Evolutionary conservation across 1,140 invertebrate species (phyloP).

Genomic region (Leptoteleia sp.): DNA sequence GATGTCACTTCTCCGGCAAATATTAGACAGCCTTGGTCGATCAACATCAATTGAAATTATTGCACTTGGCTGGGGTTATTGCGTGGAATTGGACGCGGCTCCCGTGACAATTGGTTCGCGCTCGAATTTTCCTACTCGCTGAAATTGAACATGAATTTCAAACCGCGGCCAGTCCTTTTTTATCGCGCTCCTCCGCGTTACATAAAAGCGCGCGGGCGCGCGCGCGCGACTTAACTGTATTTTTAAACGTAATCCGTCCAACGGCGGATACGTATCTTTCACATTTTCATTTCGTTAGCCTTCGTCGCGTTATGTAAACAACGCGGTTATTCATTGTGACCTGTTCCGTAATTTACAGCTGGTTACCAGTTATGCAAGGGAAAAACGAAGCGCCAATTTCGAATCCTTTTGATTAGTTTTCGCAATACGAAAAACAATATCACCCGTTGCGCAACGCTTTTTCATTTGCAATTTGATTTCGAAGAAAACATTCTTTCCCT

Average conservation of each 20-base stretch:
- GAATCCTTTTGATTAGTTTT: constrained; percentile 28
- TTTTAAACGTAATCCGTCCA: constrained; percentile 35
- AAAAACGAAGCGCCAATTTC: constrained; percentile 38
- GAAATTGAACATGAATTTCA: too few relatives aligned
- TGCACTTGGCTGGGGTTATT: constrained; percentile 39
- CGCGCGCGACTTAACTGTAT: constrained; percentile 15
- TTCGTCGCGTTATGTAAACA: constrained; percentile 44
- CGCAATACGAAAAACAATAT: constrained; percentile 3
- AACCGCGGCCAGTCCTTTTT: neutral
- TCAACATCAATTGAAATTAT: constrained; percentile 36
- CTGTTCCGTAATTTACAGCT: constrained; percentile 33
- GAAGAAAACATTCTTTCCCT: too few relatives aligned
- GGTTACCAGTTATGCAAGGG: constrained; percentile 40
- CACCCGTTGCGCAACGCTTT: constrained; percentile 2
- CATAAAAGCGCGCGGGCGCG: neutral
- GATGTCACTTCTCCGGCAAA: constrained; percentile 14
- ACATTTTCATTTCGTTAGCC: constrained; percentile 37
- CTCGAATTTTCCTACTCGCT: constrained; percentile 1
- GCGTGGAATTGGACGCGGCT: constrained; percentile 26
- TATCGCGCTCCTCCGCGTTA: constrained; percentile 4
- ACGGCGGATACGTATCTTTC: constrained; percentile 26
- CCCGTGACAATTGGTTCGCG: too few relatives aligned
- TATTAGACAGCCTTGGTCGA: constrained; percentile 33
- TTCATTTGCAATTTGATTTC: too few relatives aligned
- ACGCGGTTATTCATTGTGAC: constrained; percentile 39